phyloP scores from a whole-genome alignment of 2,797 vertebrate genomes.

The Lepilemur ruficaudatus region DNA sequence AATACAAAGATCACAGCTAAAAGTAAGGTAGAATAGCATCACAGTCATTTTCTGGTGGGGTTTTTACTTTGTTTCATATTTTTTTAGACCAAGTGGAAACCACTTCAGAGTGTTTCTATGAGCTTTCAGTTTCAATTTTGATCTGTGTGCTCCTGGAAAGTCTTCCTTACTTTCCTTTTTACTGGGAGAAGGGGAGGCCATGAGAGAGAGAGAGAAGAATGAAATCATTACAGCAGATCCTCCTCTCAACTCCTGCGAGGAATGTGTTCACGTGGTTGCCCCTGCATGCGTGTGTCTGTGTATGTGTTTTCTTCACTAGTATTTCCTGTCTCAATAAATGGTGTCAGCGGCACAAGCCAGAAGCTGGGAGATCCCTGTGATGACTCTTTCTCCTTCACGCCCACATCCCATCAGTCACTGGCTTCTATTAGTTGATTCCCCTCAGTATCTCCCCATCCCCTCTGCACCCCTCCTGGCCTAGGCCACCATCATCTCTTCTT shows the following conservation, averaged over 20 bases:
- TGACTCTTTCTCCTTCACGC: neutral
- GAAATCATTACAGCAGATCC: neutral
- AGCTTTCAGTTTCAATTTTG: slow-evolving; percentile 20
- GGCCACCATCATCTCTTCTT: neutral
- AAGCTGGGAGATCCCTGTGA: neutral
- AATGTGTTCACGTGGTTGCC: neutral
- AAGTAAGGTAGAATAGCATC: neutral
- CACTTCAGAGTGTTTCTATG: neutral
- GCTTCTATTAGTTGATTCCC: neutral
- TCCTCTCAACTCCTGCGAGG: neutral
- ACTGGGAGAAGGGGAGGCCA: neutral
- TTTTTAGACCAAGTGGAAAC: neutral
- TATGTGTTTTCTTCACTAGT: neutral
- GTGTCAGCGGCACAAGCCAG: neutral
- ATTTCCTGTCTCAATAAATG: neutral
- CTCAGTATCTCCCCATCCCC: neutral
- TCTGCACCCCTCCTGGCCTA: neutral
- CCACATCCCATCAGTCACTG: neutral
- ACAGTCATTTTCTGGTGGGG: neutral
- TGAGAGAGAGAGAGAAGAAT: neutral
- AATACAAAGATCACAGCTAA: neutral
- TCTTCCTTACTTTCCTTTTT: neutral
- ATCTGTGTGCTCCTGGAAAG: neutral
- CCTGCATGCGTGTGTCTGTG: neutral
- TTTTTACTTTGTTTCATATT: slow-evolving; percentile 9